Percentiles rank a stretch among this genome's conserved stretches.
Conservation (phyloP, 2,888 invertebrate genomes). For the Silvanus unidentatus region DNA sequence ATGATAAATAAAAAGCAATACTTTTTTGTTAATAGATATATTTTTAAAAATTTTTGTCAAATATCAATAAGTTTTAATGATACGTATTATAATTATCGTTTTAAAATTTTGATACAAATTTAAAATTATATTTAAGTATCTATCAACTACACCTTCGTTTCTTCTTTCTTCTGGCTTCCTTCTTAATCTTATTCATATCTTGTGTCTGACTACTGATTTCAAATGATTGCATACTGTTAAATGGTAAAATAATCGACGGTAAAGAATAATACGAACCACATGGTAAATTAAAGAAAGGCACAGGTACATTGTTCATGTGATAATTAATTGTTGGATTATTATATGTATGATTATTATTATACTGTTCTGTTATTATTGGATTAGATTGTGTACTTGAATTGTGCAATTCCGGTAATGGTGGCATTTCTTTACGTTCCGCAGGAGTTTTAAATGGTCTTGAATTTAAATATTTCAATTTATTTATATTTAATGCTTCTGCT, state of each 20-base stretch:
- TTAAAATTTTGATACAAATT: no score
- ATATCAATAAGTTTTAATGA: no score
- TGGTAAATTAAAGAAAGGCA: slow-evolving; percentile 25
- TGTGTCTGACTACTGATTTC: not conserved
- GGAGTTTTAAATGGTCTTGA: slow-evolving; percentile 38
- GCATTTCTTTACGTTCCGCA: slow-evolving; percentile 41
- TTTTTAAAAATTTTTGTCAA: no score
- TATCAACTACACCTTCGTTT: slow-evolving; percentile 1
- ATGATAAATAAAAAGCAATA: no score
- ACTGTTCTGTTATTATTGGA: slow-evolving; percentile 32
- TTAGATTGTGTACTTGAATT: slow-evolving; percentile 19
- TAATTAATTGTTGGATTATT: slow-evolving; percentile 39
- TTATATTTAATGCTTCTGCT: slow-evolving; percentile 28
- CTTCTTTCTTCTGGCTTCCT: not conserved
- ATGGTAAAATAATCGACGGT: slow-evolving; percentile 24
- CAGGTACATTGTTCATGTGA: slow-evolving; percentile 33
- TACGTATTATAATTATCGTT: no score
- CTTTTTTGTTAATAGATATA: no score
- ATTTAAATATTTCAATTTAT: slow-evolving; percentile 17
- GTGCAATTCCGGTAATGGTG: slow-evolving; percentile 26
- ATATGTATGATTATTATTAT: slow-evolving; percentile 38
- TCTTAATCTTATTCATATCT: not conserved
- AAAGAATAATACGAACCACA: slow-evolving; percentile 24
- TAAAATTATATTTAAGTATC: no score
- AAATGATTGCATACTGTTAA: slow-evolving; percentile 18